Evolutionary conservation across 2,888 invertebrate genomes (phyloP), one percentile per base, ranked within the genome.

Genomic region (Phaonia tiefii): DNA sequence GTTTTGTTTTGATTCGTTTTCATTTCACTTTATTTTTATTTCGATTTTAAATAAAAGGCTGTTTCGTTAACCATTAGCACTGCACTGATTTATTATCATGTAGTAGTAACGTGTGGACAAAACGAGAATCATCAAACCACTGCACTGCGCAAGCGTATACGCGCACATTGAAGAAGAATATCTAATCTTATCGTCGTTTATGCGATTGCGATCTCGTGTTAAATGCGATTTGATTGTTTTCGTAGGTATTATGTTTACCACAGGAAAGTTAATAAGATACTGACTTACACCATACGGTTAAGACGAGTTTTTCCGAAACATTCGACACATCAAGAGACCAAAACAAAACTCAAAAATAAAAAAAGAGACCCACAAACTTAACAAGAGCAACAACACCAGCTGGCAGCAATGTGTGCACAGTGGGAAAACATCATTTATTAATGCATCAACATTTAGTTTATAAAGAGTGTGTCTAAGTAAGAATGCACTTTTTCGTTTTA

Each of bases 241-340:
- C n/a, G 31, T 31, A 66, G 37, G 17, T 44, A 56, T n/a, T n/a
- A n/a, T n/a, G 49, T 69, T 74, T 67, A 54, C 66, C 54, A 75
- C 71, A 69, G 72, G 78, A 81, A 72, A 39, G 78, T 69, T 78
- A 78, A 26, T 75, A 75, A 72, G 81, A 78, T 81, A 81, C 81
- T 81, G 81, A 80, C 77, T 80, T 76, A 76, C 66, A 76, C 69
- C 66, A 60, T 22, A 39, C 44, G 66, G 31, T 78, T 22, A 56
- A 81, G 75, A 81, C 81, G 63, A 81, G 78, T 78, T 81, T 74
- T 81, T 63, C 63, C 63, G 63, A 63, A 42, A 63, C 37, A 39
- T 60, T 39, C 15, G 37, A 25, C 54, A 54, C 13, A 25, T 17
- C 15, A 15, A 58, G 58, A 31, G 17, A 58, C 67, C 66, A 51